These are phyloP conservation scores for Halyomorpha halys DNA, from an alignment of 1,140 invertebrate species.

Conservation along the genomic window DNA sequence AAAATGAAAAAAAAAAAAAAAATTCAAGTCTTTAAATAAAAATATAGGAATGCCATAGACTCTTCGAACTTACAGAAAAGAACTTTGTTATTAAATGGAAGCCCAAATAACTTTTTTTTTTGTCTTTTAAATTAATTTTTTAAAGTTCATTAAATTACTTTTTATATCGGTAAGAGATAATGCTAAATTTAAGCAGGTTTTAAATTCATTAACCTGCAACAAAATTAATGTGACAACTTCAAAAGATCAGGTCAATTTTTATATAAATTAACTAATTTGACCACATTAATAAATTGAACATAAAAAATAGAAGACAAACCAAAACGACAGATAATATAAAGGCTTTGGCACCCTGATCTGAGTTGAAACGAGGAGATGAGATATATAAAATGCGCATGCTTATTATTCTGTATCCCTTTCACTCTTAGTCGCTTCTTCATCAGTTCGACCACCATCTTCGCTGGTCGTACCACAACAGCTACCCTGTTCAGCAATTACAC, in stretches of 20 bases:
- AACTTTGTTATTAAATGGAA: no score
- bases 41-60: no score
- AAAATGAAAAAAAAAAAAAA: no score
- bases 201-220: background rate
- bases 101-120: no score
- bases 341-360: constrained; percentile 1
- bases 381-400: background rate
- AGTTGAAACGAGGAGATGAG: background rate
- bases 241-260: background rate
- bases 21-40: no score
- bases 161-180: no score
- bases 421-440: background rate
- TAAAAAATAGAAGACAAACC: background rate
- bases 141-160: no score
- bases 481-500: constrained; percentile 34
- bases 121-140: no score
- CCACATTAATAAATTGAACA: background rate
- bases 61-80: no score
- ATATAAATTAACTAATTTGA: constrained; percentile 2
- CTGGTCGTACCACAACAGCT: background rate
- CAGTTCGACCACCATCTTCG: background rate
- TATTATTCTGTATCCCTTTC: background rate
- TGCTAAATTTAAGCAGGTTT: no score
- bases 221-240: background rate
- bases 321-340: no score